These are phyloP conservation scores for Salvelinus namaycush DNA, from an alignment of 2,113 vertebrate species.

Conservation along the genomic window DNA sequence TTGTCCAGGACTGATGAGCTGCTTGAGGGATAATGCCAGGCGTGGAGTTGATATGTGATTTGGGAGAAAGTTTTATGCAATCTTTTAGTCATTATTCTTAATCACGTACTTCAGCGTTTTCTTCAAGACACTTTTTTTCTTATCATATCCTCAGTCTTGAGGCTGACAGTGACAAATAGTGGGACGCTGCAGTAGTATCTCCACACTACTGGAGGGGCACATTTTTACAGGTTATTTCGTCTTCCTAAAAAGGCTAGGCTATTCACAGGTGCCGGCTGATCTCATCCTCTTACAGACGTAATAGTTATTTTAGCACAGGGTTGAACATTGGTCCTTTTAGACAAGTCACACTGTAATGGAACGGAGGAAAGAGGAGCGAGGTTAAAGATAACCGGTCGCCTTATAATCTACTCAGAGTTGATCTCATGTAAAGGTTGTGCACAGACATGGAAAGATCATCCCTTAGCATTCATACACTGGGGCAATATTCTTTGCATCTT, in stretches of 20 bases:
- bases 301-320: neutral
- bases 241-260: slow-evolving; percentile 64
- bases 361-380: neutral
- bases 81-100: slow-evolving; percentile 83
- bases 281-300: neutral
- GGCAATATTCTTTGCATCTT: neutral
- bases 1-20: slow-evolving; percentile 76
- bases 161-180: slow-evolving; percentile 81
- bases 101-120: slow-evolving; percentile 81
- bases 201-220: slow-evolving; percentile 73
- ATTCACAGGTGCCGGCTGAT: slow-evolving; percentile 51
- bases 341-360: neutral
- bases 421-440: neutral
- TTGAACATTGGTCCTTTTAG: neutral
- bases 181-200: slow-evolving; percentile 70
- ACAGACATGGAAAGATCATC: neutral
- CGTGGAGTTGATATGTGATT: slow-evolving; percentile 78
- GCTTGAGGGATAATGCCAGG: slow-evolving; percentile 75
- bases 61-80: slow-evolving; percentile 77
- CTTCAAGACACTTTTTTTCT: slow-evolving; percentile 55
- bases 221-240: slow-evolving; percentile 74
- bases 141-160: slow-evolving; percentile 78
- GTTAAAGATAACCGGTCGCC: neutral
- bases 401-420: neutral
- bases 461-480: neutral